Base-by-base conservation (phyloP, 92 coral and sea anemone species). In the Plumapathes pennacea region DNA sequence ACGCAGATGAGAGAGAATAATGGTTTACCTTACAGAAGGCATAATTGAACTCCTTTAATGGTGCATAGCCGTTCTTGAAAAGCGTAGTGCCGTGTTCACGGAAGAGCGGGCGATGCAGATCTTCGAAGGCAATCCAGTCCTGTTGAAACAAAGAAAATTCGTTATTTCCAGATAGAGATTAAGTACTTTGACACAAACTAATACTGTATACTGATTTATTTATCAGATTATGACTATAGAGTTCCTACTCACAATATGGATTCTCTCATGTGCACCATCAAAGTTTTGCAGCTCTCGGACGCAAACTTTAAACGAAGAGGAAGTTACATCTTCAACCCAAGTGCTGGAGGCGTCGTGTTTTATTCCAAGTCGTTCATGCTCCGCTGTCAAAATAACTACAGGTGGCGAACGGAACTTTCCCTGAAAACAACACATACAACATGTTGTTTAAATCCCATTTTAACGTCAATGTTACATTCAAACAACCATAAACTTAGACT, bases 51-150 rank as follows among this genome's bases (percentile, higher is more conserved):
- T 39, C 22, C 26, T 61, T 10, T n/a, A 10, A 36, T 25, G 68
- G 68, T 2, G 52, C 32, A 10, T 61, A 32, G 40, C 20, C 26
- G 14, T 61, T 61, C 10, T 53, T 34, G 38, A 85, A 80, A 45
- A 59, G 11, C 4, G 40, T 72, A n/a, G 70, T 59, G 12, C 86
- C 91, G 28, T 80, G 83, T 54, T 84, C 90, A 26, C 71, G 54
- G 53, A 84, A 84, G 12, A 77, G 38, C 2, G 90, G 90, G 10
- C 58, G 72, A 29, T 85, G 74, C 1, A 85, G 79, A 2, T 27
- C 20, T 32, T 68, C 85, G 44, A 85, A 79, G 13, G 89, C 70
- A 27, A 82, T 36, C 89, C 89, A 82, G 62, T 76, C 58, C 89
- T 82, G 67, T 2, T 30, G 48, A 14, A 46, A 23, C n/a, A n/a